These are phyloP conservation scores for Maniola hyperantus DNA, from an alignment of 2,888 invertebrate genomes.

Conservation along the genomic window DNA sequence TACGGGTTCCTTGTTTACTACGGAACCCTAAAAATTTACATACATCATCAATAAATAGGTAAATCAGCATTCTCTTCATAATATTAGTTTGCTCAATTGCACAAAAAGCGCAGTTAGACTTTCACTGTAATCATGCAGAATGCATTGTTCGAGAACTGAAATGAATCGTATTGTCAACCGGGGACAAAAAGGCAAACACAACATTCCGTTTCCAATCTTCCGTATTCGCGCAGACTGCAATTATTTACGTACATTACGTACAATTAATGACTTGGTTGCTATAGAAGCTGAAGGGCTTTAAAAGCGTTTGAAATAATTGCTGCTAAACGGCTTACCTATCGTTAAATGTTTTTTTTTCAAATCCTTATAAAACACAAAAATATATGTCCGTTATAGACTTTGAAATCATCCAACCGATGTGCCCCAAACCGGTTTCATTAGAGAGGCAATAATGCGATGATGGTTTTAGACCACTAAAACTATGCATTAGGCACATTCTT, in stretches of 20 bases:
- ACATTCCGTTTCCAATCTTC: slow-evolving; percentile 43
- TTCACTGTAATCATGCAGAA: slow-evolving; percentile 56
- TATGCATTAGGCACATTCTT: no score
- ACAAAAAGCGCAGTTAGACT: slow-evolving; percentile 48
- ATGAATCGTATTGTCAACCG: slow-evolving; percentile 57
- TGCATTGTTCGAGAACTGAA: slow-evolving; percentile 57
- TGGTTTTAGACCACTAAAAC: no score
- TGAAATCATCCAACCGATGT: no score
- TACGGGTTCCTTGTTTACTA: no score
- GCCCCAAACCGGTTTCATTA: no score
- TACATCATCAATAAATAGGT: not conserved
- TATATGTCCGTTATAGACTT: no score
- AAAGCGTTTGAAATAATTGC: not conserved
- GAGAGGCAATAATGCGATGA: no score
- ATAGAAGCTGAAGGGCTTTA: not conserved
- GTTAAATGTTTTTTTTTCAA: no score
- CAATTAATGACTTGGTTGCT: slow-evolving; percentile 15
- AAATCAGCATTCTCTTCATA: slow-evolving; percentile 3
- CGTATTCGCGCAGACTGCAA: slow-evolving; percentile 46
- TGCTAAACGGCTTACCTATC: no score
- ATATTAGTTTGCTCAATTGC: slow-evolving; percentile 17
- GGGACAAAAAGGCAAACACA: slow-evolving; percentile 57
- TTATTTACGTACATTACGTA: slow-evolving; percentile 47
- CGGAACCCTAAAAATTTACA: no score
- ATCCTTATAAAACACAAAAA: no score